Conservation (phyloP, 2,113 vertebrate genomes). For the Xiphias gladius region DNA sequence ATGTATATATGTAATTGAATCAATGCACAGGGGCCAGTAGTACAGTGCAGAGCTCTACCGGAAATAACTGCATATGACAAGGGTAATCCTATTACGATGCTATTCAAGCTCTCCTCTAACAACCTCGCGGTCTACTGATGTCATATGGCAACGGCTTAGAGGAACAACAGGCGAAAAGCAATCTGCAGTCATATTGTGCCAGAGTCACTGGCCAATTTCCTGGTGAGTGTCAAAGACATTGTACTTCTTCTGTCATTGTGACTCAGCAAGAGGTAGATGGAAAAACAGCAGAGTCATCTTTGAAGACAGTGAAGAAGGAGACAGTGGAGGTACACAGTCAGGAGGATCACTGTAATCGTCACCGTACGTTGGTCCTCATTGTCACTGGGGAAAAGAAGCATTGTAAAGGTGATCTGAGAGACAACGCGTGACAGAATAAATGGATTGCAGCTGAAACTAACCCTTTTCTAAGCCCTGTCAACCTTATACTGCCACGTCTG, state of each 20-base stretch:
- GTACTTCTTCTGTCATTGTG: not conserved
- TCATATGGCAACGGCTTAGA: conserved; percentile 21
- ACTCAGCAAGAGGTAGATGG: conserved; percentile 22
- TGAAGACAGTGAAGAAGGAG: not conserved
- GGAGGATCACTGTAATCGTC: not conserved
- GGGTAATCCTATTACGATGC: conserved; percentile 46
- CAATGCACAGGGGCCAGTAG: not conserved
- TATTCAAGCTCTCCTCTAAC: conserved; percentile 11
- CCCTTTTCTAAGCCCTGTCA: not conserved
- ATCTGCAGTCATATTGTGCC: not conserved
- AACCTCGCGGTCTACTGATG: conserved; percentile 27
- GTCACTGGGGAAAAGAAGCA: not conserved
- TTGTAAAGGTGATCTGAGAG: too few relatives aligned
- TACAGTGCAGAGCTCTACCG: conserved; percentile 15
- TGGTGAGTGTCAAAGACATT: not conserved
- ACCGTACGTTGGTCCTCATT: not conserved
- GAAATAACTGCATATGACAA: conserved; percentile 32
- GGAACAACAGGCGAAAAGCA: not conserved
- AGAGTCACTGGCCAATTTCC: not conserved
- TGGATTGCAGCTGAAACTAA: not conserved
- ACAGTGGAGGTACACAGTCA: not conserved
- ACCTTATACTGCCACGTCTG: too few relatives aligned
- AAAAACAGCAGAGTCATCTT: not conserved
- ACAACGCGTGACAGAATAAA: too few relatives aligned
- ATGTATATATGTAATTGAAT: conserved; percentile 23